phyloP scores from a whole-genome alignment of 2,113 vertebrate genomes.

The Upupa epops region DNA sequence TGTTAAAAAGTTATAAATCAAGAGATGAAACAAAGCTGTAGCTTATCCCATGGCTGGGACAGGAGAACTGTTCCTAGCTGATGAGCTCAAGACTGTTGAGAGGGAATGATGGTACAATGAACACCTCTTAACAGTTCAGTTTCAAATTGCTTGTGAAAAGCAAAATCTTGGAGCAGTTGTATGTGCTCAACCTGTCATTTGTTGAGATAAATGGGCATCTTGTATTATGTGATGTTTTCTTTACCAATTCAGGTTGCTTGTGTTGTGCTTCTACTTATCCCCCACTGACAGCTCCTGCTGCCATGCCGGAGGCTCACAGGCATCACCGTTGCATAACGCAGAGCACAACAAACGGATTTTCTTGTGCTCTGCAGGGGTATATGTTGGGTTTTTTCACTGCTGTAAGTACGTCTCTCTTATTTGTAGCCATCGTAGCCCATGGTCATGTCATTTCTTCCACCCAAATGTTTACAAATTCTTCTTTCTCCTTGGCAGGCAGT shows the following conservation, averaged over 20 bases:
- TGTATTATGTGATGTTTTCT: neutral
- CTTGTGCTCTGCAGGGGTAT: neutral
- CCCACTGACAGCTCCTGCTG: accelerated
- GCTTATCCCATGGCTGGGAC: neutral
- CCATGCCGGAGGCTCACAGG: neutral
- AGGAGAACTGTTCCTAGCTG: neutral
- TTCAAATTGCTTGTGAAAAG: neutral
- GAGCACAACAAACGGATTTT: neutral
- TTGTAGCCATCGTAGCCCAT: neutral
- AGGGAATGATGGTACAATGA: neutral
- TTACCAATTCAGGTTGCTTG: neutral
- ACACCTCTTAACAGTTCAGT: neutral
- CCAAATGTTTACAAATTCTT: neutral
- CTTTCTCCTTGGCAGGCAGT: neutral
- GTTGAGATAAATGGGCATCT: neutral
- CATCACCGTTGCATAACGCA: accelerated
- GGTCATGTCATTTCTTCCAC: neutral
- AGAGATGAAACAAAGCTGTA: neutral
- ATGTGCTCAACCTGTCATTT: neutral
- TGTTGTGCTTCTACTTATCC: neutral
- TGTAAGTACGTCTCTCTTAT: neutral
- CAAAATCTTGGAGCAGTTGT: neutral
- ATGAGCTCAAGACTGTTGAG: neutral
- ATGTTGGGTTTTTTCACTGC: neutral
- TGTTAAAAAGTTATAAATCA: neutral